These are phyloP conservation scores for Agrypnus murinus DNA, from an alignment of 2,888 invertebrate species.

Conservation along the genomic window DNA sequence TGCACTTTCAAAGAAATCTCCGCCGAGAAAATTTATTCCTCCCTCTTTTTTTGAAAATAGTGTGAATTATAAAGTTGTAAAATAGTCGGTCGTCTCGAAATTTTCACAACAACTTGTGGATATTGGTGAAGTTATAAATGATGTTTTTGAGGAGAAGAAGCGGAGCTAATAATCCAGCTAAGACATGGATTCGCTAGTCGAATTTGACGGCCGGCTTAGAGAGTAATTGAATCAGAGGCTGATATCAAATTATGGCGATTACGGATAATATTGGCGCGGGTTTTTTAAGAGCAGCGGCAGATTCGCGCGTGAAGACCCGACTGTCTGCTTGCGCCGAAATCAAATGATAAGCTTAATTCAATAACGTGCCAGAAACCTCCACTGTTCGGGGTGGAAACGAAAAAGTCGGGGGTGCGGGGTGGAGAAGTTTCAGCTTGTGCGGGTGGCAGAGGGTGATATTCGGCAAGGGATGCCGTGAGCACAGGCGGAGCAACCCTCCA, in stretches of 20 bases:
- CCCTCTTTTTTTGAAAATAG: constrained; percentile 14
- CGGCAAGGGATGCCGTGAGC: constrained; percentile 62
- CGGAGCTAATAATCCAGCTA: constrained; percentile 54
- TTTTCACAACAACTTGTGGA: constrained; percentile 54
- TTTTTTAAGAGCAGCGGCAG: constrained; percentile 66
- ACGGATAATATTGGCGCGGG: constrained; percentile 69
- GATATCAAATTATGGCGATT: constrained; percentile 73
- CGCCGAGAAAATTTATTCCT: constrained; percentile 22
- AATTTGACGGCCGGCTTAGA: constrained; percentile 59
- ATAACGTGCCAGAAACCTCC: constrained; percentile 75
- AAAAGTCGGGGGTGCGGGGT: constrained; percentile 52
- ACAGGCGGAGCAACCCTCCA: constrained; percentile 63
- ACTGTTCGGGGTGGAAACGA: constrained; percentile 70
- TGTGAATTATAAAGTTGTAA: constrained; percentile 29
- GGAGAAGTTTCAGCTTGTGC: constrained; percentile 53
- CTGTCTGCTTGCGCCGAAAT: constrained; percentile 74
- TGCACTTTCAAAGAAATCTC: constrained; percentile 28
- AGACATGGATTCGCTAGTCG: constrained; percentile 59
- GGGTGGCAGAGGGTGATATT: constrained; percentile 60
- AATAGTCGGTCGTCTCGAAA: constrained; percentile 21
- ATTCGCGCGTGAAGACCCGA: constrained; percentile 69
- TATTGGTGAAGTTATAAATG: constrained; percentile 47
- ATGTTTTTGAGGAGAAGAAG: constrained; percentile 47
- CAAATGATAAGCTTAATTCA: constrained; percentile 88
- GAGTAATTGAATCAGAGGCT: constrained; percentile 69